A percentile compares a stretch with the other conserved stretches of the same genome.
These are phyloP conservation scores for Aptenodytes forsteri DNA, from an alignment of 2,113 vertebrate genomes.

Conservation along the genomic window DNA sequence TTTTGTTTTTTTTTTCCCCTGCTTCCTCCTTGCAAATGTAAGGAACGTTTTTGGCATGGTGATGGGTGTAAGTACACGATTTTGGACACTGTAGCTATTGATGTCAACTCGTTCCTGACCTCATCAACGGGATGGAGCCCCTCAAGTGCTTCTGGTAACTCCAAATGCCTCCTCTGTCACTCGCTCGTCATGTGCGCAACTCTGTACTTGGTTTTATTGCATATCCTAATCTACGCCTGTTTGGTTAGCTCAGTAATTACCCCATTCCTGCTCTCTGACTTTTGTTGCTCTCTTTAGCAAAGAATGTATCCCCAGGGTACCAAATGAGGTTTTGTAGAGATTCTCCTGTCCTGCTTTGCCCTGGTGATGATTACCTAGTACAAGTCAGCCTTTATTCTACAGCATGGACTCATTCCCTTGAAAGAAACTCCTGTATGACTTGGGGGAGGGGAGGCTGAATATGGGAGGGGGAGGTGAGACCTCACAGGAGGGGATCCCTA, in stretches of 20 bases:
- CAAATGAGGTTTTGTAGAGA: background rate
- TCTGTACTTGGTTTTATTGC: background rate
- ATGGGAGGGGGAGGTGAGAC: background rate
- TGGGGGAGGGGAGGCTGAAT: fast-evolving
- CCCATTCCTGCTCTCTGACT: background rate
- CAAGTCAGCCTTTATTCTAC: background rate
- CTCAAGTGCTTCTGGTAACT: background rate
- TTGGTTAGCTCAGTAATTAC: background rate
- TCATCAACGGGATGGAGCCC: background rate
- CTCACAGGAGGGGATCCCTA: background rate
- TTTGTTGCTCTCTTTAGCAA: background rate
- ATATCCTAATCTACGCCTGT: background rate
- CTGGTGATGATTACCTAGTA: background rate
- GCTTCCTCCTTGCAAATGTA: background rate
- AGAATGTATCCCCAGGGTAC: background rate
- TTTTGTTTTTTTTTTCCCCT: background rate
- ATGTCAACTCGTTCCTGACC: background rate
- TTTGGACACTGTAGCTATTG: background rate
- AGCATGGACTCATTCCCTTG: background rate
- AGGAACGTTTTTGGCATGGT: background rate
- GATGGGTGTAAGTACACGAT: background rate
- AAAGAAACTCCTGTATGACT: background rate
- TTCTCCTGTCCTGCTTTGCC: background rate
- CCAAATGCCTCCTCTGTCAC: background rate
- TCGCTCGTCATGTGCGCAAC: fast-evolving